Conservation (phyloP, 2,888 invertebrate genomes). For the Phoronis australis region DNA sequence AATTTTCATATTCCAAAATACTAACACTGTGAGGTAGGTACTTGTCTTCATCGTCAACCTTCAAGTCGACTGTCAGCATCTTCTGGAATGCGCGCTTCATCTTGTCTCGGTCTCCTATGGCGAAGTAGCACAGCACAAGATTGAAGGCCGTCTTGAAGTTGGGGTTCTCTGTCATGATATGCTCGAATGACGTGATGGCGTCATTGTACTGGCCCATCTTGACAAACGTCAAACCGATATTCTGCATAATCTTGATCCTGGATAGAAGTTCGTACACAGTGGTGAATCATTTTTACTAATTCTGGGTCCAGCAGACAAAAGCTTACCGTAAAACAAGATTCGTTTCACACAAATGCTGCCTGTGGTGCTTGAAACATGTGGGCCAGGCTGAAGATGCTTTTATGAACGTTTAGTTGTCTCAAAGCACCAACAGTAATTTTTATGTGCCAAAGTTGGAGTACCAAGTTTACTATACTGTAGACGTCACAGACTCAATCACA, state of each 20-base stretch:
- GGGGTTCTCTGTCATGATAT: constrained; percentile 93
- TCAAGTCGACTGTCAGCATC: constrained; percentile 79
- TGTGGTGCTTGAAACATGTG: too few relatives aligned
- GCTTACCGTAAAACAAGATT: background rate
- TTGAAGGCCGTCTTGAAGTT: constrained; percentile 87
- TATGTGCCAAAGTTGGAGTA: too few relatives aligned
- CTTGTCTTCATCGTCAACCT: constrained; percentile 71
- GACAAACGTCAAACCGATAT: constrained; percentile 90
- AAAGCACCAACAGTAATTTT: too few relatives aligned
- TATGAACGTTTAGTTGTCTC: too few relatives aligned
- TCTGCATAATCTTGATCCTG: constrained; percentile 94
- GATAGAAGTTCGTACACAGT: constrained; percentile 4
- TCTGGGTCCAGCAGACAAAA: background rate
- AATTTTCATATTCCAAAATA: constrained; percentile 6
- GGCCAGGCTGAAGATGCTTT: too few relatives aligned
- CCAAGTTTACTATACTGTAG: too few relatives aligned
- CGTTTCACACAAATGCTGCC: background rate
- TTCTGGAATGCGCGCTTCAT: constrained; percentile 89
- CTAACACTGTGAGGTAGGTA: constrained; percentile 55
- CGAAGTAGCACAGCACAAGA: constrained; percentile 62
- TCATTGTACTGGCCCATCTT: constrained; percentile 95
- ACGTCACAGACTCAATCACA: too few relatives aligned
- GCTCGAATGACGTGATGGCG: constrained; percentile 93
- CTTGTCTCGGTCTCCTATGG: constrained; percentile 76
- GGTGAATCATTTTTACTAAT: background rate